Evolutionary conservation across 2,113 vertebrate genomes (phyloP).

Genomic region (Chaenocephalus aceratus): DNA sequence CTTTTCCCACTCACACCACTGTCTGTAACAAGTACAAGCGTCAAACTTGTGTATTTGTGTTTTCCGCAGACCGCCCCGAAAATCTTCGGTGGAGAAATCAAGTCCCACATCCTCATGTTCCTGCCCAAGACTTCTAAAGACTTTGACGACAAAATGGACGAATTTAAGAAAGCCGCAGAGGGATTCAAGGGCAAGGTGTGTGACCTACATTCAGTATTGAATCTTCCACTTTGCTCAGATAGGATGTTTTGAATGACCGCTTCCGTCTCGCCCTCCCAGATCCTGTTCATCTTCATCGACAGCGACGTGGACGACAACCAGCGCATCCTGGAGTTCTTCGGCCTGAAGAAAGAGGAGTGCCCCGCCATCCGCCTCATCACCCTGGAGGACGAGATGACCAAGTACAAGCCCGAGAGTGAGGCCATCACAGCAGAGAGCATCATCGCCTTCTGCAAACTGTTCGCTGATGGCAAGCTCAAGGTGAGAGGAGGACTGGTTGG

Average conservation of each 20-base stretch:
- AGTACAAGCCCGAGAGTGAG: slow-evolving; percentile 91
- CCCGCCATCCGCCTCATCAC: slow-evolving; percentile 97
- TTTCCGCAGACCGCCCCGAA: slow-evolving; percentile 93
- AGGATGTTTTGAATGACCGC: not conserved
- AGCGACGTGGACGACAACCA: slow-evolving; percentile 96
- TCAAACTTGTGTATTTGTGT: not conserved
- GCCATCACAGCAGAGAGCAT: slow-evolving; percentile 92
- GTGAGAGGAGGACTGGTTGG: slow-evolving; percentile 68
- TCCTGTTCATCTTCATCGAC: slow-evolving; percentile 99
- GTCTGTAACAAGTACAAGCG: not conserved
- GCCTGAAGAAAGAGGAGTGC: slow-evolving; percentile 97
- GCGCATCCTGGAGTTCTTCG: slow-evolving; percentile 97
- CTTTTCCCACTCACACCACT: too few relatives aligned
- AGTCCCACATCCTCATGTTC: slow-evolving; percentile 97
- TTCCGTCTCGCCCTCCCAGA: slow-evolving; percentile 78
- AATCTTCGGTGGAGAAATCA: slow-evolving; percentile 99
- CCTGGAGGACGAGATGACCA: slow-evolving; percentile 98
- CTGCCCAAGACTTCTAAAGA: slow-evolving; percentile 90
- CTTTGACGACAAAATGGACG: slow-evolving; percentile 91
- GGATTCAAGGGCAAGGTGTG: slow-evolving; percentile 94
- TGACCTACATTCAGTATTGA: not conserved
- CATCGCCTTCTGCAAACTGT: slow-evolving; percentile 88
- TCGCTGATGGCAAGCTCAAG: slow-evolving; percentile 95
- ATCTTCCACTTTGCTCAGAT: not conserved
- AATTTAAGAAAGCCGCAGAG: slow-evolving; percentile 92